These are phyloP conservation scores for Trematomus loennbergii DNA, from an alignment of 2,113 vertebrate genomes.

Conservation along the genomic window DNA sequence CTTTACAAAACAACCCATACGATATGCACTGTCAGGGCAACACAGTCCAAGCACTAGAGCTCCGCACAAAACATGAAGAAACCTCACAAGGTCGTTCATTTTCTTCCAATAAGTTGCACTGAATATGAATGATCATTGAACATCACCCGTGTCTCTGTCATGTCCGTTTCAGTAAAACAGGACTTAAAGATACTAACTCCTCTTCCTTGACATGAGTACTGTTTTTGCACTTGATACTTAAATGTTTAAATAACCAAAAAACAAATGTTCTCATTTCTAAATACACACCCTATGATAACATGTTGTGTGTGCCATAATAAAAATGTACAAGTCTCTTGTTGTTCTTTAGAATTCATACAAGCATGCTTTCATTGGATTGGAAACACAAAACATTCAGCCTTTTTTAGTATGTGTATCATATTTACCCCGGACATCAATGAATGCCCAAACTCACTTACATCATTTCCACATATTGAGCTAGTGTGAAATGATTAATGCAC, in stretches of 20 bases:
- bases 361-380: not conserved
- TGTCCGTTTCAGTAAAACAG: not conserved
- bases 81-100: constrained; percentile 1
- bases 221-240: constrained; percentile 40
- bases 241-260: constrained; percentile 33
- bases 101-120: constrained; percentile 33
- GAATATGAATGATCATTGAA: not conserved
- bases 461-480: not conserved
- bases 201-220: not conserved
- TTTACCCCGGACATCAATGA: not conserved
- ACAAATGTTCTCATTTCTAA: constrained; percentile 5
- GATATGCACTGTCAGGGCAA: constrained; percentile 16
- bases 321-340: constrained; percentile 27
- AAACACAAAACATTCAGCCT: not conserved
- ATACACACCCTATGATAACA: constrained; percentile 34
- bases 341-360: constrained; percentile 8
- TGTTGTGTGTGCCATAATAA: constrained; percentile 70
- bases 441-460: not conserved
- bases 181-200: not conserved
- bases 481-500: not conserved
- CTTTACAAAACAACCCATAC: constrained; percentile 9
- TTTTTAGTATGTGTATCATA: not conserved
- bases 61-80: constrained; percentile 27
- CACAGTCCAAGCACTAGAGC: constrained; percentile 34
- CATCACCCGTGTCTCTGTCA: not conserved